A percentile compares a stretch with the other conserved stretches of the same genome.
phyloP scores from a whole-genome alignment of 2,888 invertebrate species.

The Poecilus cupreus region DNA sequence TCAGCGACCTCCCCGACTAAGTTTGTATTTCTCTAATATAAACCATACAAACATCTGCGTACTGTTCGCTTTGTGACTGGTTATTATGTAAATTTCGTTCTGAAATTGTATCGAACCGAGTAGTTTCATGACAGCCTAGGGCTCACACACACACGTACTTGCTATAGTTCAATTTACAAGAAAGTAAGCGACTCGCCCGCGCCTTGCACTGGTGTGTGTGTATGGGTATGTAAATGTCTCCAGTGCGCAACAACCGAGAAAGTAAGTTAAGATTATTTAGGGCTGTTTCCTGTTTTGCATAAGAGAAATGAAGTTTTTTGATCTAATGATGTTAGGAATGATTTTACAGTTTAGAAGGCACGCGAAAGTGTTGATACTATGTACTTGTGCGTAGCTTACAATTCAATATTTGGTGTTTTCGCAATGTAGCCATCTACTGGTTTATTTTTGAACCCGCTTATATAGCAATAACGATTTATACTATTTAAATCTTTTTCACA shows the following conservation, averaged over 20 bases:
- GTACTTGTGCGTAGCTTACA: too few species aligned
- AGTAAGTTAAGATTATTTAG: not conserved
- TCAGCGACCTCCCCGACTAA: not conserved
- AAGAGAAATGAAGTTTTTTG: not conserved
- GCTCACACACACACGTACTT: slow-evolving; percentile 14
- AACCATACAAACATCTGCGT: not conserved
- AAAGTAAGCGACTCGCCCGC: not conserved
- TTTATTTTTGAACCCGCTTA: too few species aligned
- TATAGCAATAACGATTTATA: too few species aligned
- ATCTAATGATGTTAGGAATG: not conserved
- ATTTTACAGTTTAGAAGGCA: too few species aligned
- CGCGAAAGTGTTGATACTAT: too few species aligned
- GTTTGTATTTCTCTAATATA: not conserved
- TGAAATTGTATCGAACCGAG: slow-evolving; percentile 44
- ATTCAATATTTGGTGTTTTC: too few species aligned
- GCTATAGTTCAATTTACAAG: not conserved
- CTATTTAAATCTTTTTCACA: too few species aligned
- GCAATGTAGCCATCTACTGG: too few species aligned
- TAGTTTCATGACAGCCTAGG: slow-evolving; percentile 38
- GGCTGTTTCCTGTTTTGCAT: not conserved
- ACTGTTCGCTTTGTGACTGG: not conserved
- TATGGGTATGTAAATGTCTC: not conserved
- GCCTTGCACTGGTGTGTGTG: not conserved
- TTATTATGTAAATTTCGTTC: slow-evolving; percentile 45
- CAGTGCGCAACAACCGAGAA: not conserved